phyloP scores from a whole-genome alignment of 1,140 invertebrate species.

The Neomicropteryx cornuta region DNA sequence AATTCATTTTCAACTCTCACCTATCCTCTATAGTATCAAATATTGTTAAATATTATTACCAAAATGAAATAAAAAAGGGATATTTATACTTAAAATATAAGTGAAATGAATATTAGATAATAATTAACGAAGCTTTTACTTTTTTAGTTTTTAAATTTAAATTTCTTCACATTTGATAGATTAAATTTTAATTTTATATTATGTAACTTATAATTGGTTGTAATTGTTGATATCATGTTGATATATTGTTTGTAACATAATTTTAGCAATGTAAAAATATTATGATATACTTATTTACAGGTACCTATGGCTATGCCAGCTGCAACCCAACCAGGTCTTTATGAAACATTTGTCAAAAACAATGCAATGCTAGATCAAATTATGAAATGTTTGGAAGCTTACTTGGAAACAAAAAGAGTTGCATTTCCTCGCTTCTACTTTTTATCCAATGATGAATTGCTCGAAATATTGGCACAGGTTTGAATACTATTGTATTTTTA shows the following conservation, averaged over 20 bases:
- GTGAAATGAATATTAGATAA: too few species aligned
- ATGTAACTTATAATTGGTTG: too few species aligned
- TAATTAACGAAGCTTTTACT: too few species aligned
- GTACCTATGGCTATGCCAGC: slow-evolving; percentile 59
- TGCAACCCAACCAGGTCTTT: slow-evolving; percentile 50
- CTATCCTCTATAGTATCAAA: too few species aligned
- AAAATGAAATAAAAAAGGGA: too few species aligned
- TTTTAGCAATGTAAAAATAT: not conserved
- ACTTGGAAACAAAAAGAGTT: slow-evolving; percentile 78
- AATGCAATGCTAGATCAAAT: slow-evolving; percentile 71
- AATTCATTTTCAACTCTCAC: too few species aligned
- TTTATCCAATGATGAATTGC: slow-evolving; percentile 84
- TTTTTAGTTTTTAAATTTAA: too few species aligned
- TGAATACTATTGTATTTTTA: slow-evolving; percentile 5
- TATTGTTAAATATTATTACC: too few species aligned
- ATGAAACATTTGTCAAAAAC: slow-evolving; percentile 61
- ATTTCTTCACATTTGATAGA: too few species aligned
- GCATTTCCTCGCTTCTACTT: slow-evolving; percentile 90
- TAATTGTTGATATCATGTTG: too few species aligned
- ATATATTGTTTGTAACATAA: slow-evolving; percentile 1
- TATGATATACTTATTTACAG: slow-evolving; percentile 21
- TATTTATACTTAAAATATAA: too few species aligned
- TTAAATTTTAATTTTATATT: too few species aligned
- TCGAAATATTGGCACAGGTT: slow-evolving; percentile 84
- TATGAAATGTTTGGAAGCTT: slow-evolving; percentile 70